Percentiles rank a stretch among this genome's conserved stretches.
These are phyloP conservation scores for Crocidura indochinensis DNA, from an alignment of 2,797 vertebrate species.

Conservation along the genomic window DNA sequence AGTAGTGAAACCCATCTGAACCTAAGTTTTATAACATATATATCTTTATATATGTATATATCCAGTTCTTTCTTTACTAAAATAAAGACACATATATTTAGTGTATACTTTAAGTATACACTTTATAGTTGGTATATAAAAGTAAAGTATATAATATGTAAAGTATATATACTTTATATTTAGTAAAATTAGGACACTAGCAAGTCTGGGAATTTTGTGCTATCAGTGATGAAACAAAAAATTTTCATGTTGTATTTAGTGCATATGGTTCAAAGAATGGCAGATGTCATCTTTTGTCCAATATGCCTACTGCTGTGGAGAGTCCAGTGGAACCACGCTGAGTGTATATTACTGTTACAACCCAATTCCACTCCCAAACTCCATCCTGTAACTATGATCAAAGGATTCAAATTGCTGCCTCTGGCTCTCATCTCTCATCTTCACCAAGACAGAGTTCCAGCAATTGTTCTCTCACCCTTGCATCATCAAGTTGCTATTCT, in stretches of 20 bases:
- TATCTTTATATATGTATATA: no score
- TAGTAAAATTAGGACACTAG: not conserved
- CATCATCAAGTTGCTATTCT: not conserved
- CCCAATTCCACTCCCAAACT: rapidly evolving
- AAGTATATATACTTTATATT: no score
- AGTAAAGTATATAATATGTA: no score
- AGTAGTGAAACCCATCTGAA: not conserved
- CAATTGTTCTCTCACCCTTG: not conserved
- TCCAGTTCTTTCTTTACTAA: no score
- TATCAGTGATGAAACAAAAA: rapidly evolving
- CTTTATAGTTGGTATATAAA: no score
- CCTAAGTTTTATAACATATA: not conserved
- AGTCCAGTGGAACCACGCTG: not conserved
- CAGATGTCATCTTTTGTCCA: not conserved
- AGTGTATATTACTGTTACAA: not conserved
- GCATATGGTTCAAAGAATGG: not conserved
- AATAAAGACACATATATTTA: no score
- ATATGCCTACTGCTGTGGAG: not conserved
- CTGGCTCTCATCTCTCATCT: not conserved
- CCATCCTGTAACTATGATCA: not conserved
- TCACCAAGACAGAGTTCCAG: not conserved
- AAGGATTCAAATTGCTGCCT: not conserved
- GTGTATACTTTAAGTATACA: no score
- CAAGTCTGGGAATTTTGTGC: not conserved
- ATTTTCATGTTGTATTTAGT: no score